Conservation (phyloP, 2,113 vertebrate genomes). For the Brienomyrus brachyistius region DNA sequence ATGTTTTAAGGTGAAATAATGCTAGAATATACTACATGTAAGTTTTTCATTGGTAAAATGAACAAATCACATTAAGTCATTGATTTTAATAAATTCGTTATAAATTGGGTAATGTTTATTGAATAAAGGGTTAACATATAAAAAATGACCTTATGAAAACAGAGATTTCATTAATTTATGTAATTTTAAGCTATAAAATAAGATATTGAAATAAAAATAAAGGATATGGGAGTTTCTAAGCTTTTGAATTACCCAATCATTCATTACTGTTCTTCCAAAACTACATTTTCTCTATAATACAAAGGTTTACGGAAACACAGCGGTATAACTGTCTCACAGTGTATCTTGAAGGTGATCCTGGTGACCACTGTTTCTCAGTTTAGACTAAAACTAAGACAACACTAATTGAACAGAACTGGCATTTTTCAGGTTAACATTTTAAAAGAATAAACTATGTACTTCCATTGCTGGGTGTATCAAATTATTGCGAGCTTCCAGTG, state of each 20-base stretch:
- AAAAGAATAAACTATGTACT: not conserved
- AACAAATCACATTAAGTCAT: not conserved
- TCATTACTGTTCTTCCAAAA: not conserved
- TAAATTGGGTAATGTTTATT: constrained; percentile 2
- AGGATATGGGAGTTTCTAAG: not conserved
- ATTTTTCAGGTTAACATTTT: not conserved
- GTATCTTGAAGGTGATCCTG: not conserved
- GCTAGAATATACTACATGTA: not conserved
- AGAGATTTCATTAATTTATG: not conserved
- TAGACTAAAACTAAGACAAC: not conserved
- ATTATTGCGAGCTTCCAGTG: not conserved
- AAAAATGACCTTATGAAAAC: not conserved
- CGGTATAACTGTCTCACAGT: not conserved
- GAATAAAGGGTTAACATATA: constrained; percentile 27
- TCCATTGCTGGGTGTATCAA: not conserved
- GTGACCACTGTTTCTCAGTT: not conserved
- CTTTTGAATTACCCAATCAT: not conserved
- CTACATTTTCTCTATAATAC: not conserved
- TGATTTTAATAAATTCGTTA: not conserved
- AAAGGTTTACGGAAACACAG: not conserved
- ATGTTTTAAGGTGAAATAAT: not conserved
- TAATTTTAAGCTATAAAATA: not conserved
- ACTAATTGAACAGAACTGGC: not conserved
- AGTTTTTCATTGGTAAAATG: constrained; percentile 15
- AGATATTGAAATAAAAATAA: not conserved